Conservation (phyloP, 2,888 invertebrate species). For the Leptogaster cylindrica region DNA sequence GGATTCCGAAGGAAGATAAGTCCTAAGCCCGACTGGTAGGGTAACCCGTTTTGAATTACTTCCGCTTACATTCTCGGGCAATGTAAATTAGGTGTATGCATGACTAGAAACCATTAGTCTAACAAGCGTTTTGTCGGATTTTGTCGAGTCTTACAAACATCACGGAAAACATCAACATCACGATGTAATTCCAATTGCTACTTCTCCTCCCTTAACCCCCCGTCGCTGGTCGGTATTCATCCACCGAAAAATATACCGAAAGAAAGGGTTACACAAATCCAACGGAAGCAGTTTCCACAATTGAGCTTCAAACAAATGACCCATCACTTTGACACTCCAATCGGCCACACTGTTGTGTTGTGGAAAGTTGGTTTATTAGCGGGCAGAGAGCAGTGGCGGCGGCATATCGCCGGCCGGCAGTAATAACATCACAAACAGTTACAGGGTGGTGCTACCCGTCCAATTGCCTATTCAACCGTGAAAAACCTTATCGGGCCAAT, state of each 20-base stretch:
- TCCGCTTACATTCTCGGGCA: slow-evolving; percentile 1
- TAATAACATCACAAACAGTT: neutral
- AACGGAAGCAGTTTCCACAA: slow-evolving; percentile 3
- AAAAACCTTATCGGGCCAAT: slow-evolving; percentile 39
- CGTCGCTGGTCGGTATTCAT: too few relatives aligned
- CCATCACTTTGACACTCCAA: slow-evolving; percentile 14
- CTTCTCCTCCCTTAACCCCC: neutral
- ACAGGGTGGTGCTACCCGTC: neutral
- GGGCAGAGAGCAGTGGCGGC: too few relatives aligned
- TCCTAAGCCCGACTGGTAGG: neutral
- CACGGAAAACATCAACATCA: slow-evolving; percentile 3
- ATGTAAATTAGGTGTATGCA: slow-evolving; percentile 19
- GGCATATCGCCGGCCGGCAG: too few relatives aligned
- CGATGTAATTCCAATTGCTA: neutral
- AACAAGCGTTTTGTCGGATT: slow-evolving; percentile 14
- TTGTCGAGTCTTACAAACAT: slow-evolving; percentile 10
- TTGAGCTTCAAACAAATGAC: neutral
- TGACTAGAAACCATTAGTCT: slow-evolving; percentile 24
- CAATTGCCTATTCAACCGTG: slow-evolving; percentile 16
- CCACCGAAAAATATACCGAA: too few relatives aligned
- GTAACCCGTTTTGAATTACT: neutral
- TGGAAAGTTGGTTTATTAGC: neutral
- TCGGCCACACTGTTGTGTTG: neutral
- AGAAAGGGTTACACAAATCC: neutral
- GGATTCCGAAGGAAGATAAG: neutral